Conservation (phyloP, 2,888 invertebrate species). For the Ophraella communa region DNA sequence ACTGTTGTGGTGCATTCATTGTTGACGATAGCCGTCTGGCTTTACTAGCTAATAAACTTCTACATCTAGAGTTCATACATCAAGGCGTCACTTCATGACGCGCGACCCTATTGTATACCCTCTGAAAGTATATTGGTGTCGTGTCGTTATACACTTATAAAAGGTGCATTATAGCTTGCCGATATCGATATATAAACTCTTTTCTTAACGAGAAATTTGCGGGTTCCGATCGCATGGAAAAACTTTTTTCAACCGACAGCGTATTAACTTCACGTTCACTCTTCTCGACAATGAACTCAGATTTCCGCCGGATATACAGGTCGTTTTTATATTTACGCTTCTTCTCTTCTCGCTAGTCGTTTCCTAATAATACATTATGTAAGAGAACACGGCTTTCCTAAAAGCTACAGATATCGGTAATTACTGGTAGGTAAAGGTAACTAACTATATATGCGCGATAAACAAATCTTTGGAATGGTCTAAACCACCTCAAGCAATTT, state of each 20-base stretch:
- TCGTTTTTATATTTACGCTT: neutral
- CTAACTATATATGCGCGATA: neutral
- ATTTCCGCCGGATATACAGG: constrained; percentile 16
- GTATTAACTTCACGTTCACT: neutral
- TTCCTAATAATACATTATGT: neutral
- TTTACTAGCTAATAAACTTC: constrained; percentile 43
- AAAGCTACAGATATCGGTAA: neutral
- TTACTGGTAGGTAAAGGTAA: neutral
- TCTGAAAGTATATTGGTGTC: constrained; percentile 39
- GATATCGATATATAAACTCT: constrained; percentile 26
- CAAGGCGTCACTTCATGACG: constrained; percentile 38
- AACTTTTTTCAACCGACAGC: neutral
- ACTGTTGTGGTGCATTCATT: constrained; percentile 35
- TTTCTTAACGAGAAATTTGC: constrained; percentile 18
- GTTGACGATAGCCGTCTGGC: constrained; percentile 44
- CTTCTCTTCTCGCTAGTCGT: neutral
- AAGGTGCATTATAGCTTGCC: constrained; percentile 42
- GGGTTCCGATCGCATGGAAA: neutral
- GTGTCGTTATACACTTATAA: constrained; percentile 40
- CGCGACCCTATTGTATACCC: constrained; percentile 41
- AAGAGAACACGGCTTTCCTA: neutral
- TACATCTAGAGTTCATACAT: constrained; percentile 43
- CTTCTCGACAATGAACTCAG: constrained; percentile 7
- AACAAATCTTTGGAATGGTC: neutral
- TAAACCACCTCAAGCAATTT: neutral